These are phyloP conservation scores for Poecilus cupreus DNA, from an alignment of 2,888 invertebrate species.

Conservation along the genomic window DNA sequence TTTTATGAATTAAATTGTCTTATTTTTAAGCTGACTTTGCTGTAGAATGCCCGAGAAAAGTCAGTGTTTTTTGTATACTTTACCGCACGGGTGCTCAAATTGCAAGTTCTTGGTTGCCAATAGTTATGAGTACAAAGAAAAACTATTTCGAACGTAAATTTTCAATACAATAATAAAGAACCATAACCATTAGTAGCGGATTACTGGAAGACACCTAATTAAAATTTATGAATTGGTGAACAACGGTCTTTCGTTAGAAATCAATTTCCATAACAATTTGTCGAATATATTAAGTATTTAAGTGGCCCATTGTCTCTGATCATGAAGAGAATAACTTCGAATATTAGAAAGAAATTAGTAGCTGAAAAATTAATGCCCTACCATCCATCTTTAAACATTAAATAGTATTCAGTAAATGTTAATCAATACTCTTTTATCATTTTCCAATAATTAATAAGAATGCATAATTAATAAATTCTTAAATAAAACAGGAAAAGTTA, in stretches of 20 bases:
- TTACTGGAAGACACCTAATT: not conserved
- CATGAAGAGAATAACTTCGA: not conserved
- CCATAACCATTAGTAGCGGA: not conserved
- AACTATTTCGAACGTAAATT: not conserved
- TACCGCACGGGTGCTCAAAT: too few species aligned
- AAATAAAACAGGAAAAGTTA: not conserved
- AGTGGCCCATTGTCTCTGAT: conserved; percentile 3
- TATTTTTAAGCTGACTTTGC: too few species aligned
- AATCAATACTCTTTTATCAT: conserved; percentile 46
- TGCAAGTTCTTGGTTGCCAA: too few species aligned
- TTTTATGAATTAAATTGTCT: too few species aligned
- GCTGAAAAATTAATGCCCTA: not conserved
- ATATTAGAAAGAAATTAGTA: conserved; percentile 29
- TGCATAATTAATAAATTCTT: conserved; percentile 25
- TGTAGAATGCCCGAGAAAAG: too few species aligned
- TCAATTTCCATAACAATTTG: conserved; percentile 24
- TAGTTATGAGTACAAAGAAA: too few species aligned
- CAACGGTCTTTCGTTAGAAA: not conserved
- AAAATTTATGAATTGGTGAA: conserved; percentile 8
- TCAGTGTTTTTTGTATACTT: too few species aligned
- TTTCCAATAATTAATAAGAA: conserved; percentile 34
- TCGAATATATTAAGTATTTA: conserved; percentile 27
- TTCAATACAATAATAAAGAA: not conserved
- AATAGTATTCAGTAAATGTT: conserved; percentile 27
- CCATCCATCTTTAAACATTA: conserved; percentile 37